A percentile compares a stretch with the other conserved stretches of the same genome.
phyloP scores from a whole-genome alignment of 2,888 invertebrate species.

The Chouioia cunea region DNA sequence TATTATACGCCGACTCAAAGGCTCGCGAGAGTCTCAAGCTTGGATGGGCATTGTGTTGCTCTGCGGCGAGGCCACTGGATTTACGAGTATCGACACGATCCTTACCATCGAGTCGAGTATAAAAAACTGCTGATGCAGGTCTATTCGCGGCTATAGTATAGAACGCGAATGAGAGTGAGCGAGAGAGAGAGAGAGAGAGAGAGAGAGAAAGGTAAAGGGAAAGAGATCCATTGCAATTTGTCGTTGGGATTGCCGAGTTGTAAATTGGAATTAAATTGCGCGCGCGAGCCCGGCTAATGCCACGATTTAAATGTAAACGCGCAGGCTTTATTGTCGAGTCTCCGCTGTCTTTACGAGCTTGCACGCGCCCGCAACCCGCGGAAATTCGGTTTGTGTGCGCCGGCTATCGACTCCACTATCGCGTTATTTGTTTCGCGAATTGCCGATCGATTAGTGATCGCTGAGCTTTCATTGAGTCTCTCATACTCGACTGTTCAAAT shows the following conservation, averaged over 20 bases:
- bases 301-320: constrained; percentile 12
- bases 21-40: too few relatives aligned
- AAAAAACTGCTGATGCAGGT: constrained; percentile 39
- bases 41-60: too few relatives aligned
- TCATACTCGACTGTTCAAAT: too few relatives aligned
- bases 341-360: constrained; percentile 54
- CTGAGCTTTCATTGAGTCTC: too few relatives aligned
- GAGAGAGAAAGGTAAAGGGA: background rate
- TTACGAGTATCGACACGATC: constrained; percentile 48
- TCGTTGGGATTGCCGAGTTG: constrained; percentile 40
- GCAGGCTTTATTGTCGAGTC: too few relatives aligned
- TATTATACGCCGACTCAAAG: too few relatives aligned
- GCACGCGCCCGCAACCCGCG: constrained; percentile 37
- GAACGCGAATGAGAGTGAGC: background rate
- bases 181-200: constrained; percentile 8
- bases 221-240: too few relatives aligned
- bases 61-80: constrained; percentile 18
- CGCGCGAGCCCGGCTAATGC: constrained; percentile 42
- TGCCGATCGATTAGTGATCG: too few relatives aligned
- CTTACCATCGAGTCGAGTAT: constrained; percentile 23
- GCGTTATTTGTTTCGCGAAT: constrained; percentile 50
- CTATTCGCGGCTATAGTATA: too few relatives aligned
- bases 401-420: constrained; percentile 51
- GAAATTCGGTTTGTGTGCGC: constrained; percentile 51
- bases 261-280: constrained; percentile 59